A percentile compares a stretch with the other conserved stretches of the same genome.
These are phyloP conservation scores for Dasypogon diadema DNA, from an alignment of 2,888 invertebrate species.

Conservation along the genomic window DNA sequence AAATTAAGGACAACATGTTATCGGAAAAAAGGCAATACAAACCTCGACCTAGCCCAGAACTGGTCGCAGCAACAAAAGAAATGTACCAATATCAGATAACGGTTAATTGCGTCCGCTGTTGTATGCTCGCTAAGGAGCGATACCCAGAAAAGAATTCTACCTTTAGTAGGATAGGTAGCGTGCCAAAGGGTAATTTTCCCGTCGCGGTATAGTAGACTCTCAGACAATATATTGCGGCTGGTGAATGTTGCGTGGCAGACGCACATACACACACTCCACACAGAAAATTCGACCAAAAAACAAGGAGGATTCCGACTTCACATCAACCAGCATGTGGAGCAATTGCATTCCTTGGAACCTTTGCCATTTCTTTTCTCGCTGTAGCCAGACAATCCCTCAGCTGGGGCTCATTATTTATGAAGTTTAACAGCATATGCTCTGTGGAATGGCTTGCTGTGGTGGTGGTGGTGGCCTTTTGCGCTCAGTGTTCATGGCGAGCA, in stretches of 20 bases:
- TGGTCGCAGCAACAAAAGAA: too few relatives aligned
- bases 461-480: constrained; percentile 15
- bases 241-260: not conserved
- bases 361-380: not conserved
- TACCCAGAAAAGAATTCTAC: not conserved
- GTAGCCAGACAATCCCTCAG: constrained; percentile 8
- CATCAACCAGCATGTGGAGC: constrained; percentile 9
- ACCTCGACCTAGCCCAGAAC: not conserved
- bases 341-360: constrained; percentile 10
- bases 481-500: constrained; percentile 22
- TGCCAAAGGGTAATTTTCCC: not conserved
- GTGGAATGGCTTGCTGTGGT: constrained; percentile 16
- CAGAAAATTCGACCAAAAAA: too few relatives aligned
- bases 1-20: not conserved
- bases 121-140: not conserved
- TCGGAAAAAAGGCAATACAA: not conserved
- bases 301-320: constrained; percentile 1
- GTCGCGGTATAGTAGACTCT: not conserved
- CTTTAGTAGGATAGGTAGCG: not conserved
- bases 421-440: not conserved
- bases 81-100: not conserved
- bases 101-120: not conserved
- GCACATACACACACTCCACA: too few relatives aligned
- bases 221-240: not conserved
- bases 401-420: constrained; percentile 37